Conservation (phyloP, 2,888 invertebrate species). For the Limenitis camilla region DNA sequence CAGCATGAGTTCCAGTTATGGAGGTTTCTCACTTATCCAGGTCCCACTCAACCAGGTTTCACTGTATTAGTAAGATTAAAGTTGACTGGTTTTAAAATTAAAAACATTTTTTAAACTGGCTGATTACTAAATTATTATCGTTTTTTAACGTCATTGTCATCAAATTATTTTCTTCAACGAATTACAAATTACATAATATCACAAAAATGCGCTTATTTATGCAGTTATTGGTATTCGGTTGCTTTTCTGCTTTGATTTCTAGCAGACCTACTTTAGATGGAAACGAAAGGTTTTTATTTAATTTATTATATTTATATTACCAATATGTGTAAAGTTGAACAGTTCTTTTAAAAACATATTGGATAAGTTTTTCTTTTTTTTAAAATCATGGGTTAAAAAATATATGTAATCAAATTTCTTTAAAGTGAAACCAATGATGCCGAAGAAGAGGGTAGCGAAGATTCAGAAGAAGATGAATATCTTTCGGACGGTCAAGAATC, state of each 20-base stretch:
- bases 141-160: not conserved
- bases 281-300: slow-evolving; percentile 32
- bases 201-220: slow-evolving; percentile 35
- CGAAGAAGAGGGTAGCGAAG: slow-evolving; percentile 40
- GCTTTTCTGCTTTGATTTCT: slow-evolving; percentile 14
- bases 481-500: slow-evolving; percentile 17
- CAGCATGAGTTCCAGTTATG: no score
- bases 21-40: no score
- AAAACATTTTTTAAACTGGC: no score
- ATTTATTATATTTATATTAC: no score
- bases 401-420: not conserved
- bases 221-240: slow-evolving; percentile 25
- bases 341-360: no score
- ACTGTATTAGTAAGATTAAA: no score
- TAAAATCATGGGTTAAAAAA: not conserved
- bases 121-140: no score
- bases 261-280: slow-evolving; percentile 38
- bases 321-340: no score
- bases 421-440: slow-evolving; percentile 40
- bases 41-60: no score
- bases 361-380: not conserved
- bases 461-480: slow-evolving; percentile 33
- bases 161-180: not conserved
- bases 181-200: not conserved
- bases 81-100: no score